Conservation (phyloP, 1,140 invertebrate genomes). For the Drosophila eugracilis region DNA sequence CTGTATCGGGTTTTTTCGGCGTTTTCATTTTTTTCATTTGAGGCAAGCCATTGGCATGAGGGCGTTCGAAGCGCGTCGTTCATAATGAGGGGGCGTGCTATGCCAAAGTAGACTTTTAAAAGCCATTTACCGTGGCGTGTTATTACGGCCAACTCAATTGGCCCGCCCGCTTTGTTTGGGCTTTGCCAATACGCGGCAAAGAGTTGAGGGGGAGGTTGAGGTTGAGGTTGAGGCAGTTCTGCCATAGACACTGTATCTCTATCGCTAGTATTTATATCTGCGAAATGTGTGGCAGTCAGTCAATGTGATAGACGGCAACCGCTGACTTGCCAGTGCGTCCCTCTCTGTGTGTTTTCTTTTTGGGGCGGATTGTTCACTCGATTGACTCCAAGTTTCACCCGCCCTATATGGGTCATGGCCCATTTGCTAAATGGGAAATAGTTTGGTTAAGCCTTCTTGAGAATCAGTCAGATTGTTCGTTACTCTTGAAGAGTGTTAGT, state of each 20-base stretch:
- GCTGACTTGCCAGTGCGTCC: conserved; percentile 43
- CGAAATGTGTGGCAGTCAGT: conserved; percentile 79
- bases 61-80: conserved; percentile 77
- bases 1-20: conserved; percentile 17
- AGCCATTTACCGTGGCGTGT: conserved; percentile 81
- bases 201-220: conserved; percentile 39
- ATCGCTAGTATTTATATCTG: conserved; percentile 55
- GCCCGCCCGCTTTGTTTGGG: conserved; percentile 57
- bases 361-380: conserved; percentile 4
- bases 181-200: conserved; percentile 42
- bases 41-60: conserved; percentile 47
- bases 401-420: conserved; percentile 76
- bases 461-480: neutral
- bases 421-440: conserved; percentile 49
- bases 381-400: conserved; percentile 37
- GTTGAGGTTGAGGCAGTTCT: conserved; percentile 25
- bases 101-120: conserved; percentile 81
- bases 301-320: conserved; percentile 75
- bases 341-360: conserved; percentile 12
- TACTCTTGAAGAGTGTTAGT: neutral
- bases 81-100: conserved; percentile 76
- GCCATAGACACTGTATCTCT: conserved; percentile 43
- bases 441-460: conserved; percentile 4
- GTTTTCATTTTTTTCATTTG: neutral
- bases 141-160: conserved; percentile 80